Base-by-base conservation (phyloP, 2,797 vertebrate genomes). In the Sus cebifrons region DNA sequence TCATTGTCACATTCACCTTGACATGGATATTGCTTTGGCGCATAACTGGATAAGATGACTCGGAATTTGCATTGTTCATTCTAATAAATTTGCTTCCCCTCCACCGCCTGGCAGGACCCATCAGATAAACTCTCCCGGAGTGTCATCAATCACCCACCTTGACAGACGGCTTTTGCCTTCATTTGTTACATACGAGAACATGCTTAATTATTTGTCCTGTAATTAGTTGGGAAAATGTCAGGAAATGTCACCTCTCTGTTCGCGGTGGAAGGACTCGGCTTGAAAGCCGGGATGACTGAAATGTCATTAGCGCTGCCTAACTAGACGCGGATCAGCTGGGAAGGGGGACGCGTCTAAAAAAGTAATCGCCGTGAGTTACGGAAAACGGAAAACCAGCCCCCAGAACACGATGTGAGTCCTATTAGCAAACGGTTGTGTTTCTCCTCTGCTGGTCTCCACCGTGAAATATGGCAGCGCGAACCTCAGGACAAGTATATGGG, bases 151-250 rank as follows among this genome's bases (percentile, higher is more conserved):
- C 99, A 99, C 99, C 98, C 98, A 90, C 71, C 98, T 98, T 99
- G 99, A 99, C 99, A 99, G 99, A 99, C 99, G 99, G 99, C 99
- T 99, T 99, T 99, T 99, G 99, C 99, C 99, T 99, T 99, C 99
- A 99, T 99, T 99, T 99, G 99, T 99, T 99, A 99, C 99, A 99
- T 99, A 99, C 98, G 99, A 99, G 99, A 99, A 99, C 99, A 99
- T 99, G 99, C 99, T 99, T 99, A 99, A 99, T 99, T 99, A 99
- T 99, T 99, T 99, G 99, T 99, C 99, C 99, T 99, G 99, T 99
- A 99, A 99, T 99, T 99, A 99, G 99, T 99, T 99, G 99, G 99
- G 99, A 99, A 99, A 99, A 99, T 99, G 99, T 99, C 99, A 99
- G 99, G 99, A 99, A 99, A 99, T 99, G 99, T 99, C 99, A 99